Conservation (phyloP, 2,888 invertebrate genomes). For the Lasioglossum vierecki region DNA sequence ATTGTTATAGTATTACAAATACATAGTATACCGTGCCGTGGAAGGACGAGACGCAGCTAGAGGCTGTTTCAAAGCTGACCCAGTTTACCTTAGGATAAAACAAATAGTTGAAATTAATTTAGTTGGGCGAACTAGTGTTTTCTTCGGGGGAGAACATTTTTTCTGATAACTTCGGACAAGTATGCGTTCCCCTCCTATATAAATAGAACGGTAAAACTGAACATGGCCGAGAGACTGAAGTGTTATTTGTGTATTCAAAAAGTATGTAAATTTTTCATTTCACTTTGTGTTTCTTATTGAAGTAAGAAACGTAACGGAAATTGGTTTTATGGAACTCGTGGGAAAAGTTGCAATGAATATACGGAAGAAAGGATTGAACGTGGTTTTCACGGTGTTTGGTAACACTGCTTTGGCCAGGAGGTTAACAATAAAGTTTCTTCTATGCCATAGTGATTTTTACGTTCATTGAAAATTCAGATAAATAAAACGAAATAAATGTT, state of each 20-base stretch:
- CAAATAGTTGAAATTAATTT: conserved; percentile 9
- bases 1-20: conserved; percentile 1
- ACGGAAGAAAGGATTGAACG: neutral
- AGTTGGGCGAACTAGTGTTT: neutral
- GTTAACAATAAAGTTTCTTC: neutral
- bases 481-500: neutral
- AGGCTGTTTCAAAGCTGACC: neutral
- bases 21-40: neutral
- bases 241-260: neutral
- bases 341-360: neutral
- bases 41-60: neutral
- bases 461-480: neutral
- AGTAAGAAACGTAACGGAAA: neutral
- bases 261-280: neutral
- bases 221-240: neutral
- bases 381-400: neutral
- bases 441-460: neutral
- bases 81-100: neutral
- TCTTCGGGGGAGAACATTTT: neutral
- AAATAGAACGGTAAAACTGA: neutral
- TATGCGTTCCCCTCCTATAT: neutral
- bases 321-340: neutral
- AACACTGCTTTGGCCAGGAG: neutral
- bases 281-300: neutral
- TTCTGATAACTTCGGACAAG: neutral